Evolutionary conservation across 2,888 invertebrate genomes (phyloP).

Genomic region (Perizoma affinitatum): DNA sequence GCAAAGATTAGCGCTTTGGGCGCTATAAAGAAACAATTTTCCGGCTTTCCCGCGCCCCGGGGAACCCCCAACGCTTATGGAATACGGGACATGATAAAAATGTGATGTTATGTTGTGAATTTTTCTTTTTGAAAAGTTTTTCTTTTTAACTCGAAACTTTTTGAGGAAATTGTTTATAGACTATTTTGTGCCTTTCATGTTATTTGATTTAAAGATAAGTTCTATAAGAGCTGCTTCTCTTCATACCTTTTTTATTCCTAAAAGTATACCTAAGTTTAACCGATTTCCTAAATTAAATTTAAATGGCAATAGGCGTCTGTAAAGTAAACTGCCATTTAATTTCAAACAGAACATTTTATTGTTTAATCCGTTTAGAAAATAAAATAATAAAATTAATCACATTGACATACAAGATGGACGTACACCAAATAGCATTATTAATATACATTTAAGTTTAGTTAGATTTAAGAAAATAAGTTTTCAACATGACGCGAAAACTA

Average conservation of each 20-base stretch:
- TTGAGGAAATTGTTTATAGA: not conserved
- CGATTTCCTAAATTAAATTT: conserved; percentile 5
- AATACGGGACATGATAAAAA: conserved; percentile 78
- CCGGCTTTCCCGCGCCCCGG: conserved; percentile 66
- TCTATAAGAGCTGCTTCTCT: not conserved
- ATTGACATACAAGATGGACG: conserved; percentile 83
- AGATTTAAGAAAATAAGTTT: conserved; percentile 70
- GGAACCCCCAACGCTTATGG: conserved; percentile 63
- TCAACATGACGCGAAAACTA: conserved; percentile 68
- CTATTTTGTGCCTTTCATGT: conserved; percentile 21
- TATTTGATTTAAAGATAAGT: not conserved
- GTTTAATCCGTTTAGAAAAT: conserved; percentile 82
- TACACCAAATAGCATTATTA: conserved; percentile 80
- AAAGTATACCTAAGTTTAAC: not conserved
- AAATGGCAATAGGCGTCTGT: conserved; percentile 29
- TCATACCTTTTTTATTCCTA: not conserved
- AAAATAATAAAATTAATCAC: conserved; percentile 76
- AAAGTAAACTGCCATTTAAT: conserved; percentile 69
- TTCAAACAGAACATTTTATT: conserved; percentile 85
- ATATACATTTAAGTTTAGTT: conserved; percentile 73
- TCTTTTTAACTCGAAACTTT: conserved; percentile 18
- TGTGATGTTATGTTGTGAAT: conserved; percentile 55
- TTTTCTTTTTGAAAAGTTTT: conserved; percentile 28
- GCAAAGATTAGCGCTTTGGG: conserved; percentile 77
- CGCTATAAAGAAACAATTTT: conserved; percentile 83